These are phyloP conservation scores for Phaenicophaeus curvirostris DNA, from an alignment of 2,797 vertebrate species.

Conservation along the genomic window DNA sequence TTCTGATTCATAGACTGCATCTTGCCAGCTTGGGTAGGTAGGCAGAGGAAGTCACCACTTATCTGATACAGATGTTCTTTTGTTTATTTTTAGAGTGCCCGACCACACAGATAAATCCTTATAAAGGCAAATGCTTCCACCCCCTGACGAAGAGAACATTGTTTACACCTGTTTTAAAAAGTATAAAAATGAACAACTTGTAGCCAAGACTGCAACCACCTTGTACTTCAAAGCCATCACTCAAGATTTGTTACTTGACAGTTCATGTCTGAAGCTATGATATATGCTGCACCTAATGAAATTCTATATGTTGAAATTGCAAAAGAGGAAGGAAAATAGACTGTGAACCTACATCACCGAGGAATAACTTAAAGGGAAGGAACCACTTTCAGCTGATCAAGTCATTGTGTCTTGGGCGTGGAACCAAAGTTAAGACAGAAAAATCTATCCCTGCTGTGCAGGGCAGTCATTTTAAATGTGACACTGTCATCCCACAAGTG, in stretches of 20 bases:
- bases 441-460: conserved; percentile 96
- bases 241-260: conserved; percentile 80
- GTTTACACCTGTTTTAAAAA: conserved; percentile 79
- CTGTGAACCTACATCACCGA: conserved; percentile 71
- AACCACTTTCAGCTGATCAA: conserved; percentile 73
- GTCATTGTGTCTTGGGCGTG: conserved; percentile 79
- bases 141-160: conserved; percentile 77
- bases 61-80: not conserved
- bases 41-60: not conserved
- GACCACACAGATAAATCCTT: conserved; percentile 78
- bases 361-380: conserved; percentile 56
- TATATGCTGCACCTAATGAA: conserved; percentile 84
- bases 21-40: not conserved
- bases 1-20: not conserved
- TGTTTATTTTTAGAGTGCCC: conserved; percentile 80
- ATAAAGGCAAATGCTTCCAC: conserved; percentile 87
- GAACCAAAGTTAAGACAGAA: conserved; percentile 90
- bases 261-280: conserved; percentile 79
- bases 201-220: conserved; percentile 75
- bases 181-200: conserved; percentile 59
- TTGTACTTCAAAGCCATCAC: conserved; percentile 81
- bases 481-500: conserved; percentile 72
- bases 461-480: conserved; percentile 81
- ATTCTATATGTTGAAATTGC: conserved; percentile 69
- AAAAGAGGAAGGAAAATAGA: conserved; percentile 54